These are phyloP conservation scores for Seladonia tumulorum DNA, from an alignment of 2,888 invertebrate genomes.

Conservation along the genomic window DNA sequence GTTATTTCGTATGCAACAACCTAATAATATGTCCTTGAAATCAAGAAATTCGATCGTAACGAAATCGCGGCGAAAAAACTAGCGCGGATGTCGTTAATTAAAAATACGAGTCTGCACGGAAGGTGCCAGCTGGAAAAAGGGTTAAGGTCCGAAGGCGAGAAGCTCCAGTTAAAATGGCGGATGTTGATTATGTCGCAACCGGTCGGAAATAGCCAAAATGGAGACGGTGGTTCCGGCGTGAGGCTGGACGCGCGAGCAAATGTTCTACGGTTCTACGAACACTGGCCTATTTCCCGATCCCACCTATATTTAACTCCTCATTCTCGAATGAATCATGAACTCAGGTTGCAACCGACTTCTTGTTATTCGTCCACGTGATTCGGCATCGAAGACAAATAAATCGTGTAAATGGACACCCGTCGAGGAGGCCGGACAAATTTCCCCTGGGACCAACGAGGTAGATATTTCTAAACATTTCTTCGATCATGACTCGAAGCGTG, in stretches of 20 bases:
- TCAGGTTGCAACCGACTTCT: conserved; percentile 30
- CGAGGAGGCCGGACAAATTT: not conserved
- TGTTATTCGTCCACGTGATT: conserved; percentile 59
- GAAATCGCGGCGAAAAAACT: not conserved
- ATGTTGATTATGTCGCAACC: conserved; percentile 69
- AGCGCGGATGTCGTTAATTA: not conserved
- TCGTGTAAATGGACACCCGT: conserved; percentile 15
- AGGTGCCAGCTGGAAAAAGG: conserved; percentile 13
- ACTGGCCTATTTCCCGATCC: conserved; percentile 81
- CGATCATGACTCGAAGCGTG: not conserved
- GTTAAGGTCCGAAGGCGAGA: conserved; percentile 37
- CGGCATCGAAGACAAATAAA: conserved; percentile 65
- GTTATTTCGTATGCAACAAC: too few species aligned
- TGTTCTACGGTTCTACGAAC: conserved; percentile 57
- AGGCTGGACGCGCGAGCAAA: conserved; percentile 57
- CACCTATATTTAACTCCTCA: conserved; percentile 80
- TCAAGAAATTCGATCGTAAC: not conserved
- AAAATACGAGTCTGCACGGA: not conserved
- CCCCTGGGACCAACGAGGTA: not conserved
- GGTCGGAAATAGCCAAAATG: conserved; percentile 81
- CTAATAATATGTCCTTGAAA: not conserved
- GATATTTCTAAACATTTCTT: not conserved
- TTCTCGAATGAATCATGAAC: conserved; percentile 77
- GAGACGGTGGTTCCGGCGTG: conserved; percentile 74
- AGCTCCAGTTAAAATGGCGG: conserved; percentile 14